A percentile compares a stretch with the other conserved stretches of the same genome.
phyloP scores from a whole-genome alignment of 2,888 invertebrate genomes.

The Drosophila anomalata region DNA sequence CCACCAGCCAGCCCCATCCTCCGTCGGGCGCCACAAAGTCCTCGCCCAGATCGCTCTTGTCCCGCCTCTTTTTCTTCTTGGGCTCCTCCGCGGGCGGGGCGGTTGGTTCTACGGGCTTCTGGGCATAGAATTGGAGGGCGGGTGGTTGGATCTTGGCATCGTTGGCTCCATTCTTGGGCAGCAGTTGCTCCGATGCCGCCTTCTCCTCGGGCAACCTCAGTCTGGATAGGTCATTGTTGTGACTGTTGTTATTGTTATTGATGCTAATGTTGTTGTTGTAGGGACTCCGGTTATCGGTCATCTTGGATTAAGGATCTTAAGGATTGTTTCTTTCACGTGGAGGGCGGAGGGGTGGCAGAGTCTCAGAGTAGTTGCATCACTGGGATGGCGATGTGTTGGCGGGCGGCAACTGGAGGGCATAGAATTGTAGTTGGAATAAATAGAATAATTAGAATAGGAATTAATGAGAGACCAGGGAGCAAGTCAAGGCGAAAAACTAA shows the following conservation, averaged over 20 bases:
- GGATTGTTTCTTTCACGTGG: background rate
- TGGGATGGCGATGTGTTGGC: conserved; percentile 6
- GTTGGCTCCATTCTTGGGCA: conserved; percentile 27
- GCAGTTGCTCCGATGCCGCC: conserved; percentile 22
- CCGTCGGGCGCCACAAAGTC: conserved; percentile 90
- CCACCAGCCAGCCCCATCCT: conserved; percentile 90
- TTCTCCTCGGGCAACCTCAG: conserved; percentile 31
- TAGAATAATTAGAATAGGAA: too few relatives aligned
- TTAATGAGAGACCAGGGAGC: background rate
- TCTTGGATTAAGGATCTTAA: conserved; percentile 43
- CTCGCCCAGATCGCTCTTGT: conserved; percentile 83
- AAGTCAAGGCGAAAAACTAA: background rate
- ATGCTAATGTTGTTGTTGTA: conserved; percentile 34
- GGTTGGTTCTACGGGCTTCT: background rate
- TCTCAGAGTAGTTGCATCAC: conserved; percentile 25
- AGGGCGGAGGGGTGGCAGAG: background rate
- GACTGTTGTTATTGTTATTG: conserved; percentile 33
- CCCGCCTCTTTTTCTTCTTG: conserved; percentile 81
- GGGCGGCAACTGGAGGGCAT: conserved; percentile 1
- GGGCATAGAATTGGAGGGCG: background rate
- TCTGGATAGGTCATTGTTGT: conserved; percentile 44
- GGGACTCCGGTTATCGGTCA: conserved; percentile 62
- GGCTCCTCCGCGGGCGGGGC: conserved; percentile 11
- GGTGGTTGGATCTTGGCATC: conserved; percentile 1
- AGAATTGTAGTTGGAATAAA: too few relatives aligned